Evolutionary conservation across 1,140 invertebrate genomes (phyloP), one percentile per base, ranked within the genome.

Genomic region (Solenopsis fugax): DNA sequence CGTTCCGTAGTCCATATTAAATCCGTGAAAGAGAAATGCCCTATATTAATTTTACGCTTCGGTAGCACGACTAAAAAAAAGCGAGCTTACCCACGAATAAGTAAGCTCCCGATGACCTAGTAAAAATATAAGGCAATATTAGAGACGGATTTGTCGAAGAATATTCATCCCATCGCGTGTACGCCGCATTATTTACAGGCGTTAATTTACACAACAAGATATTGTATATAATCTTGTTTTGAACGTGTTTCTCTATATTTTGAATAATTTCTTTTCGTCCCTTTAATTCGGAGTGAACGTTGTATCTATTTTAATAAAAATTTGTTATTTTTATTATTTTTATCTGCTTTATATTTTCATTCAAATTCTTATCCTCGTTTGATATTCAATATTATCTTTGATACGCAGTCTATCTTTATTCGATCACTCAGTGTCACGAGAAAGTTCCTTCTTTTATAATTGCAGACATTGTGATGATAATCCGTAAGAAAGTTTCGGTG

Each of bases 41-140:
- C 16, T 81, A 81, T 71, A 81, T 81, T 81, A 81, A 81, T 71
- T 81, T 56, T 67, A 81, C 21, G 34, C 65, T 81, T 71, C 50
- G 65, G 4, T 50, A 29, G 50, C 21, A 69, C 21, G 77, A n/a
- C 37, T 71, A 29, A 71, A 81, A 81, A n/a, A 48, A 48, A 48
- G 45, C 41, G 12, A 24, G 41, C 64, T 67, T n/a, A 75, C 34
- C 64, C 24, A 29, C 34, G 34, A 81, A 56, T 48, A 45, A 34
- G 48, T 37, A 29, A 71, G 37, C 21, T 2, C 6, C 18, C 78
- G 21, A 81, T 81, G 21, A 71, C 64, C 21, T 13, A 34, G 50
- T 71, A 45, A 56, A 69, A 71, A 71, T 24, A 56, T 81, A 24
- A 56, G 45, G 10, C n/a, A 4, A 69, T 56, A 71, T 71, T 69